A percentile compares a stretch with the other conserved stretches of the same genome.
Evolutionary conservation across 1,140 invertebrate genomes (phyloP).

Genomic region (Maconellicoccus hirsutus): DNA sequence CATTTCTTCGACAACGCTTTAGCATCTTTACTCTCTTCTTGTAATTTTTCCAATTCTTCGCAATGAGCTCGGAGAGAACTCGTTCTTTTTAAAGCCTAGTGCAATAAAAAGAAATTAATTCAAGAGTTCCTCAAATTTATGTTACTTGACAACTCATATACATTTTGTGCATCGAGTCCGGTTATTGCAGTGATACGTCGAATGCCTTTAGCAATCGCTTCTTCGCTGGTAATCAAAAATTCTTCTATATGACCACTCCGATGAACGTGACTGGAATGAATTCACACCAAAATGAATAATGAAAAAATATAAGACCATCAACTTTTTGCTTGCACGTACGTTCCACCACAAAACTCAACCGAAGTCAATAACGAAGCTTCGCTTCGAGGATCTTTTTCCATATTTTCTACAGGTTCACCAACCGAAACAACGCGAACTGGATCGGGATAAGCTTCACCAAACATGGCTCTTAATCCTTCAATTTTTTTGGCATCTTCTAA

Average conservation of each 20-base stretch:
- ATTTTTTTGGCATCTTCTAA: slow-evolving; percentile 80
- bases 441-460: slow-evolving; percentile 98
- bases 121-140: neutral
- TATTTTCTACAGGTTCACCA: slow-evolving; percentile 79
- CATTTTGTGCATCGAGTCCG: slow-evolving; percentile 79
- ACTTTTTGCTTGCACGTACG: slow-evolving; percentile 44
- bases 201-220: slow-evolving; percentile 98
- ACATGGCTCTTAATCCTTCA: slow-evolving; percentile 90
- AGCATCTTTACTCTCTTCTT: slow-evolving; percentile 44
- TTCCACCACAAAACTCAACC: slow-evolving; percentile 99
- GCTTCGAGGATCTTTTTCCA: slow-evolving; percentile 74
- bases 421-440: slow-evolving; percentile 94
- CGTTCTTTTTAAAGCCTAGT: slow-evolving; percentile 62
- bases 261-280: slow-evolving; percentile 58
- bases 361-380: slow-evolving; percentile 70
- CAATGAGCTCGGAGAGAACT: slow-evolving; percentile 64
- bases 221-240: slow-evolving; percentile 93
- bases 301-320: neutral
- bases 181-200: slow-evolving; percentile 93
- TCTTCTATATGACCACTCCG: slow-evolving; percentile 82
- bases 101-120: slow-evolving; percentile 25
- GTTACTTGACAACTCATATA: slow-evolving; percentile 25
- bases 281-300: slow-evolving; percentile 52
- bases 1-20: slow-evolving; percentile 52
- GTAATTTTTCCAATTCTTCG: slow-evolving; percentile 47